Evolutionary conservation across 2,888 invertebrate genomes (phyloP), one percentile per base, ranked within the genome.

Genomic region (Drosophila prostipennis): DNA sequence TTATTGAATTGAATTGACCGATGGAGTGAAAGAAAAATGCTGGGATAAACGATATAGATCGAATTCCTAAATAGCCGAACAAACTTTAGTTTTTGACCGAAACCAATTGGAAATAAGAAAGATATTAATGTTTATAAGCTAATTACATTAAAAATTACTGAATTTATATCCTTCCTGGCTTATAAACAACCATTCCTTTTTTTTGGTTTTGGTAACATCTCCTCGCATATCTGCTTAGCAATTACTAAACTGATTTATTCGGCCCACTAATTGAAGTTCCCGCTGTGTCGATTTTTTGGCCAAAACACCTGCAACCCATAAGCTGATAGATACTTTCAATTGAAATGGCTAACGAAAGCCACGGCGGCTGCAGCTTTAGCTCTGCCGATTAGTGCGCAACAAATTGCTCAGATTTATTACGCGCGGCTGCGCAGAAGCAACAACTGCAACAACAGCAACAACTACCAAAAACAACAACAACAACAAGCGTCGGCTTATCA

Each of bases 381-480:
- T 77, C 68, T 60, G 60, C 77, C 86, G 84, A 84, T 84, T 84
- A 85, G 86, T 74, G 83, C 72, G 80, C 88, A 85, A 85, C 86
- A 85, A 85, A 85, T 85, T 85, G 88, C 80, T 68, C 80, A 87
- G 88, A 85, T 85, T 85, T 87, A 85, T 86, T 87, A 87, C 81
- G 82, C 84, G 65, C 70, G 57, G 58, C 58, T 56, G 60, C 72
- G 54, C 71, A 48, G 67, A 48, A 36, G 48, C 53, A 43, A 45
- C 65, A 64, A 54, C 55, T 11, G 19, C 55, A 32, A 49, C 51
- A 5, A 49, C 51, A 5, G 39, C 48, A 37, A 37, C 61, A 56
- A 32, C 57, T 46, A 2, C 19, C 19, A 19, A 19, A 1, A 19
- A 54, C 58, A 32, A 36, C 69, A 39, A 13, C 43, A 40, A 16